phyloP scores from a whole-genome alignment of 1,140 invertebrate genomes.

The Dreissena polymorpha region DNA sequence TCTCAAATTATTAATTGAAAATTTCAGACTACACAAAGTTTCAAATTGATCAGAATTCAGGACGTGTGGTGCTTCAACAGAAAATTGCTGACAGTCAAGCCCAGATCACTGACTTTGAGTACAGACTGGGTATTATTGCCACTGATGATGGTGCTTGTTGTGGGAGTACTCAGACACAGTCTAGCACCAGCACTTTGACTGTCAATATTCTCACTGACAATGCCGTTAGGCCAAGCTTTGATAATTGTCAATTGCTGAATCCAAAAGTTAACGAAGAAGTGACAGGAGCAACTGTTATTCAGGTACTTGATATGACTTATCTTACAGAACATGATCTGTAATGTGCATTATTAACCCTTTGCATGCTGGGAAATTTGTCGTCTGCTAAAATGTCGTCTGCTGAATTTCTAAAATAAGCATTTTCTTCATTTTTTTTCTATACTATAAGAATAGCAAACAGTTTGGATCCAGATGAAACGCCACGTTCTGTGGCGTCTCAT shows the following conservation, averaged over 20 bases:
- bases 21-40: slow-evolving; percentile 32
- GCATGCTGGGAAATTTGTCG: too few species aligned
- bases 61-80: slow-evolving; percentile 13
- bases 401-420: too few species aligned
- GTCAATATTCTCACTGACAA: slow-evolving; percentile 44
- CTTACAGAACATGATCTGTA: neutral
- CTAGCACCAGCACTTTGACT: slow-evolving; percentile 24
- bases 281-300: slow-evolving; percentile 29
- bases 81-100: slow-evolving; percentile 12
- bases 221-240: slow-evolving; percentile 19
- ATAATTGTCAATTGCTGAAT: neutral
- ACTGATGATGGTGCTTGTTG: slow-evolving; percentile 50
- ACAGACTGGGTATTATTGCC: slow-evolving; percentile 7
- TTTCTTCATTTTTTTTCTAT: too few species aligned
- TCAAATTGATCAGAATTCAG: slow-evolving; percentile 4
- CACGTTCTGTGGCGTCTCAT: too few species aligned
- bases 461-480: too few species aligned
- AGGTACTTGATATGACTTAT: slow-evolving; percentile 1
- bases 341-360: too few species aligned
- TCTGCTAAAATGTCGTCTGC: too few species aligned
- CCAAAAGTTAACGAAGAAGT: slow-evolving; percentile 33
- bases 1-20: slow-evolving; percentile 6
- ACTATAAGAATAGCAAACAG: too few species aligned
- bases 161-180: neutral
- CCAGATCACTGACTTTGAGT: slow-evolving; percentile 9